Base-by-base conservation (phyloP, 2,113 vertebrate species). In the Garra rufa region DNA sequence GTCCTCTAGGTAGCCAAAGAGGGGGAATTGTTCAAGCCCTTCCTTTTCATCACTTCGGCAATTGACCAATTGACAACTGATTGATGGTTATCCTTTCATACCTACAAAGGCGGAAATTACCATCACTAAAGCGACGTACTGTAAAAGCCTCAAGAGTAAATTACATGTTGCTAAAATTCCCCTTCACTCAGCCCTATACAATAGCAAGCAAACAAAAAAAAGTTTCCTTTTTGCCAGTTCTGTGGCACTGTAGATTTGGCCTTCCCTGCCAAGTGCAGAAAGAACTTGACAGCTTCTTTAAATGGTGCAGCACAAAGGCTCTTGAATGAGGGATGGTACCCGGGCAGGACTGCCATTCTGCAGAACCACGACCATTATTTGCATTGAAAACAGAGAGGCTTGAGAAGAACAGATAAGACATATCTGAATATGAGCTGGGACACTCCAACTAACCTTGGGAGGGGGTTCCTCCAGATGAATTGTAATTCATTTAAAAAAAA, bases 21-120 rank as follows among this genome's bases (percentile, higher is more conserved):
- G 94, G 95, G 95, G 93, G 95, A 94, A 95, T 96, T 95, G 96
- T 96, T 94, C 95, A 95, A 94, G 93, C 93, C 95, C 93, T 93
- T 96, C 94, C 96, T 96, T 96, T 97, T 96, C 96, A 97, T 96
- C 95, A 96, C 95, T 96, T 95, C 94, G 95, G 94, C 97, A 98
- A 96, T 97, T 97, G 97, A 97, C 96, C 96, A 97, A 97, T 96
- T 97, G 97, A 98, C 98, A 98, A 96, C 95, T 98, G 98, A 99
- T 98, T 98, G 97, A 99, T 98, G 96, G 96, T 98, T 97, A 98
- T 99, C 97, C 99, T 96, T 96, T 96, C 96, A 96, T 95, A 95
- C 95, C 90, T 93, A 98, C 97, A 99, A 98, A 97, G 95, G 96
- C 92, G 94, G 93, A 93, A 97, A 98, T 99, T 98, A 98, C 96